A percentile compares a stretch with the other conserved stretches of the same genome.
Conservation (phyloP, 2,888 invertebrate genomes). For the Stenoptilia bipunctidactyla region DNA sequence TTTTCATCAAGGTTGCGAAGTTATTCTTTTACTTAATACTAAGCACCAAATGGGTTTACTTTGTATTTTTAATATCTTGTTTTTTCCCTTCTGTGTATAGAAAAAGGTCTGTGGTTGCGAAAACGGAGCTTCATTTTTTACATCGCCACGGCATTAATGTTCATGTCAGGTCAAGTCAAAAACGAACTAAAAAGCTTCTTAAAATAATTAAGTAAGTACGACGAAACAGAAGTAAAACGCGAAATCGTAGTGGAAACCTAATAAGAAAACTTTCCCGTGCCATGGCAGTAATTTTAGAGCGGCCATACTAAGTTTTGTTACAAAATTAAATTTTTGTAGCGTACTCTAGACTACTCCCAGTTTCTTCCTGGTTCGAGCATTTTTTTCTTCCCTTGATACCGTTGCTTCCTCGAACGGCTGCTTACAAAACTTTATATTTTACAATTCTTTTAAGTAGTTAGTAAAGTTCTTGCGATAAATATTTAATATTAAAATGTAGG, state of each 20-base stretch:
- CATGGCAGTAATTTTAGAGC: conserved; percentile 45
- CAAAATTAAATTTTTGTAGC: conserved; percentile 43
- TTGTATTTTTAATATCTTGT: too few species aligned
- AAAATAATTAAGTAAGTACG: neutral
- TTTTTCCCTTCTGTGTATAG: too few species aligned
- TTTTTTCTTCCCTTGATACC: conserved; percentile 20
- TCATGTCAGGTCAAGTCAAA: too few species aligned
- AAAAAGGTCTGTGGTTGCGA: too few species aligned
- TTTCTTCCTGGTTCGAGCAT: conserved; percentile 5
- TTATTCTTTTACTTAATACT: too few species aligned
- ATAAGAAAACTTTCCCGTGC: conserved; percentile 44
- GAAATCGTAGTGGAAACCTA: conserved; percentile 23
- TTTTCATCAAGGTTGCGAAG: too few species aligned
- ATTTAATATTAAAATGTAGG: neutral
- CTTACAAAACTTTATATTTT: conserved; percentile 18
- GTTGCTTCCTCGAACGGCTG: conserved; percentile 10
- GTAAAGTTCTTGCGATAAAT: neutral
- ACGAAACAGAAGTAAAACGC: conserved; percentile 7
- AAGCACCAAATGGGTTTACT: too few species aligned
- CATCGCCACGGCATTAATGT: too few species aligned
- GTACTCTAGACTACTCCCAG: neutral
- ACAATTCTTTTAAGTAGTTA: conserved; percentile 18
- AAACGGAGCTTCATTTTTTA: too few species aligned
- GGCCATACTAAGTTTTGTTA: conserved; percentile 40
- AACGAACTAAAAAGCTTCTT: conserved; percentile 9